Percentiles rank a stretch among this genome's conserved stretches.
These are phyloP conservation scores for Nilaparvata lugens DNA, from an alignment of 1,140 invertebrate genomes.

Conservation along the genomic window DNA sequence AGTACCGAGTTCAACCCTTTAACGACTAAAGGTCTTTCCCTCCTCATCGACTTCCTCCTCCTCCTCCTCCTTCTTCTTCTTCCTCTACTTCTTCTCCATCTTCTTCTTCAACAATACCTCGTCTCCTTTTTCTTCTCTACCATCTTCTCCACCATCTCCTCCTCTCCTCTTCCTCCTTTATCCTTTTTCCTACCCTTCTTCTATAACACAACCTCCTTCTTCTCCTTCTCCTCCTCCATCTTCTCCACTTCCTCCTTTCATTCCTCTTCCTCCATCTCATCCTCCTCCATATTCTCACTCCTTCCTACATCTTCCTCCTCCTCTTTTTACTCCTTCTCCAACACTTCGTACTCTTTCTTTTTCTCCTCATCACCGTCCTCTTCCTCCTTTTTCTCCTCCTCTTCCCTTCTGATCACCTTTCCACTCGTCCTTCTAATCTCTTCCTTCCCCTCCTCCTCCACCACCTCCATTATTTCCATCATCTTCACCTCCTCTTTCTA, in stretches of 20 bases:
- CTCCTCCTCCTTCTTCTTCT: conserved; percentile 8
- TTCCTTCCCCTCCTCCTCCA: no score
- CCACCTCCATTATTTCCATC: no score
- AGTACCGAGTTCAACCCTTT: conserved; percentile 13
- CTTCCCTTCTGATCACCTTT: no score
- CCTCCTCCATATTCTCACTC: no score
- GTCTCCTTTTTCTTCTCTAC: conserved; percentile 9
- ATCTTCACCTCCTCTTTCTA: no score
- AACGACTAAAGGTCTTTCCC: conserved; percentile 3
- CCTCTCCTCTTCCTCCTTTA: conserved; percentile 23
- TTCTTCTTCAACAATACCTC: conserved; percentile 2
- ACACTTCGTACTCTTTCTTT: no score
- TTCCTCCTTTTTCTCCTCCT: no score
- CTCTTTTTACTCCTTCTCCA: no score
- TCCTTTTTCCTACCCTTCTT: neutral
- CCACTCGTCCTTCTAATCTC: no score
- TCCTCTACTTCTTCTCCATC: conserved; percentile 8
- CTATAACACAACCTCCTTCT: conserved; percentile 25
- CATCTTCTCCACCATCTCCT: neutral
- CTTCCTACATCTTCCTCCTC: no score
- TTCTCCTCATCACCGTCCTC: no score
- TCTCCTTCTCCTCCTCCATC: conserved; percentile 14
- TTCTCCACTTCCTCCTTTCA: neutral
- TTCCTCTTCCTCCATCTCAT: no score
- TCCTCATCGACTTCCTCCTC: conserved; percentile 8